A percentile compares a stretch with the other conserved stretches of the same genome.
These are phyloP conservation scores for Otocyon megalotis DNA, from an alignment of 2,113 vertebrate species.

Conservation along the genomic window DNA sequence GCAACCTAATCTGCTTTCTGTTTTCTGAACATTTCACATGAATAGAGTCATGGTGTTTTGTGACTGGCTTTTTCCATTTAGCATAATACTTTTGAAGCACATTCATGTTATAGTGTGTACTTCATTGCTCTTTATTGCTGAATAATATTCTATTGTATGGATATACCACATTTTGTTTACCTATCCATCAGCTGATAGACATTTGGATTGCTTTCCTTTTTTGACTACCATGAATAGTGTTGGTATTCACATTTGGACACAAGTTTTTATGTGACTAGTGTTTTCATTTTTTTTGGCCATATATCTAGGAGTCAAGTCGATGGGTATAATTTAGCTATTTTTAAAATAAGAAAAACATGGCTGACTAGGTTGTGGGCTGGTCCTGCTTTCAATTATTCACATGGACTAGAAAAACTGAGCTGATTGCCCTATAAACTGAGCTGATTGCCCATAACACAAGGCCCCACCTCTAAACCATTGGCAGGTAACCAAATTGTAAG, in stretches of 20 bases:
- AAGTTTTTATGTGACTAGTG: not conserved
- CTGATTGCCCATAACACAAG: not conserved
- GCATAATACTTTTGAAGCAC: not conserved
- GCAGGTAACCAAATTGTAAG: constrained; percentile 48
- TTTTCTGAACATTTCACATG: not conserved
- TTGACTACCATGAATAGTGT: not conserved
- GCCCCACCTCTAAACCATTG: constrained; percentile 18
- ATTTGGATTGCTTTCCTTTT: not conserved
- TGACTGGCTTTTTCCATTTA: not conserved
- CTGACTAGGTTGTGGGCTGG: not conserved
- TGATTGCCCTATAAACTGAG: constrained; percentile 14
- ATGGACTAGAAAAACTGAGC: not conserved
- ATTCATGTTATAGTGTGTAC: accelerated
- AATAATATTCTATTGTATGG: not conserved
- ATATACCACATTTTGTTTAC: not conserved
- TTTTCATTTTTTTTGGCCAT: constrained; percentile 60
- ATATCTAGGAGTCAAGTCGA: not conserved
- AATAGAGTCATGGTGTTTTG: not conserved
- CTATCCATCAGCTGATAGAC: not conserved
- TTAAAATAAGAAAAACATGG: constrained; percentile 50
- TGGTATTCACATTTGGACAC: not conserved
- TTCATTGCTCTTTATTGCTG: not conserved
- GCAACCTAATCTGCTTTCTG: not conserved
- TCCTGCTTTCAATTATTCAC: not conserved
- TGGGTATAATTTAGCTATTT: constrained; percentile 20